Conservation (phyloP, 1,140 invertebrate species). For the Riptortus pedestris region DNA sequence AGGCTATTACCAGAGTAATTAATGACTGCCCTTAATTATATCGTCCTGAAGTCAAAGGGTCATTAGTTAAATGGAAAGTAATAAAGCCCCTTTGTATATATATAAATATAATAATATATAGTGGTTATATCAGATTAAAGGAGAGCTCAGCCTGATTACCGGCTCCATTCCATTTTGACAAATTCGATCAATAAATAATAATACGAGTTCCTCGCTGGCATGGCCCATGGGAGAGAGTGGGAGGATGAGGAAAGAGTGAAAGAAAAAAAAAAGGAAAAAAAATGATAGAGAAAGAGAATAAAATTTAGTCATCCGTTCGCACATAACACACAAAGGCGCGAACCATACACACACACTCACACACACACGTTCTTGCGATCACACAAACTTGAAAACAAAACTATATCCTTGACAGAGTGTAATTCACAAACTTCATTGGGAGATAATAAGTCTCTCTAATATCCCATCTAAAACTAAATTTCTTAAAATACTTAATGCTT, state of each 20-base stretch:
- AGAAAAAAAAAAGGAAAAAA: not conserved
- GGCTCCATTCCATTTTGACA: conserved; percentile 3
- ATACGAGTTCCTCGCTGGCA: not conserved
- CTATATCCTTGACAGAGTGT: too few species aligned
- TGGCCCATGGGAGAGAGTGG: not conserved
- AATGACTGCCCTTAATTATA: not conserved
- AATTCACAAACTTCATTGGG: too few species aligned
- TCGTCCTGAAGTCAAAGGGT: not conserved
- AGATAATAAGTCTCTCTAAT: too few species aligned
- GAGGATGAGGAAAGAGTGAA: not conserved
- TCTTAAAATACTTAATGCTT: too few species aligned
- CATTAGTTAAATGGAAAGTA: conserved; percentile 1
- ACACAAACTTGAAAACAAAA: too few species aligned
- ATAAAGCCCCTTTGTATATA: not conserved
- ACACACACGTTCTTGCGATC: too few species aligned
- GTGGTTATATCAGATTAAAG: not conserved
- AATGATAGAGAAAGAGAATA: not conserved
- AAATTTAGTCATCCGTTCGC: too few species aligned
- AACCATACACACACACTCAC: too few species aligned
- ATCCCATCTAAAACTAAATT: too few species aligned
- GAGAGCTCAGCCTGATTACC: not conserved
- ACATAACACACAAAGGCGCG: too few species aligned
- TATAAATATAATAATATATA: conserved; percentile 3
- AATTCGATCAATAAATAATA: conserved; percentile 8
- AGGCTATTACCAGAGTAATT: not conserved